phyloP scores from a whole-genome alignment of 2,113 vertebrate genomes.

The Micromys minutus region DNA sequence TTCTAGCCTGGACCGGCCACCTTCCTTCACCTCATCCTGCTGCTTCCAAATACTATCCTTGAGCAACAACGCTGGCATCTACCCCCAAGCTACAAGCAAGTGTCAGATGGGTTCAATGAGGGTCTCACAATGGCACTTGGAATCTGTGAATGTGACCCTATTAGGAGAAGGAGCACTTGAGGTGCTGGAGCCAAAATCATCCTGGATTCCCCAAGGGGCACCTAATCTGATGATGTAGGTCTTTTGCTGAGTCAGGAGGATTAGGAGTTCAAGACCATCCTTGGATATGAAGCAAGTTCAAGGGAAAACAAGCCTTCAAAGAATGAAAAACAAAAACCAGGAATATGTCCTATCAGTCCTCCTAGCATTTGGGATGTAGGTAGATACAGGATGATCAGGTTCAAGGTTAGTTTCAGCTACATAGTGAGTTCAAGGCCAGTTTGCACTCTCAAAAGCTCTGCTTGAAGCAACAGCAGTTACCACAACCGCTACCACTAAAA shows the following conservation, averaged over 20 bases:
- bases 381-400: background rate
- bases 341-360: too few species aligned
- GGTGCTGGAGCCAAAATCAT: background rate
- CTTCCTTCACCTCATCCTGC: background rate
- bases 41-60: background rate
- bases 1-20: too few species aligned
- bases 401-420: background rate
- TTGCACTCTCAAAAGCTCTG: too few species aligned
- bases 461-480: background rate
- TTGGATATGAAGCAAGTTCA: background rate
- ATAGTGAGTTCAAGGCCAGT: background rate
- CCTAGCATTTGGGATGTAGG: background rate
- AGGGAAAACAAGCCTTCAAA: background rate
- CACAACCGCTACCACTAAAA: background rate
- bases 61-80: background rate
- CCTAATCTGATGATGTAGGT: background rate
- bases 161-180: background rate
- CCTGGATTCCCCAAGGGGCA: background rate
- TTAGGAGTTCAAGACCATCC: background rate
- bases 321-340: background rate
- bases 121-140: too few species aligned
- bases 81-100: background rate
- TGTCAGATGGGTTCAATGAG: too few species aligned
- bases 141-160: background rate
- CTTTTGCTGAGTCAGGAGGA: background rate